Percentiles rank a stretch among this genome's conserved stretches.
Evolutionary conservation across 2,113 vertebrate species (phyloP).

Genomic region (Piliocolobus tephrosceles): DNA sequence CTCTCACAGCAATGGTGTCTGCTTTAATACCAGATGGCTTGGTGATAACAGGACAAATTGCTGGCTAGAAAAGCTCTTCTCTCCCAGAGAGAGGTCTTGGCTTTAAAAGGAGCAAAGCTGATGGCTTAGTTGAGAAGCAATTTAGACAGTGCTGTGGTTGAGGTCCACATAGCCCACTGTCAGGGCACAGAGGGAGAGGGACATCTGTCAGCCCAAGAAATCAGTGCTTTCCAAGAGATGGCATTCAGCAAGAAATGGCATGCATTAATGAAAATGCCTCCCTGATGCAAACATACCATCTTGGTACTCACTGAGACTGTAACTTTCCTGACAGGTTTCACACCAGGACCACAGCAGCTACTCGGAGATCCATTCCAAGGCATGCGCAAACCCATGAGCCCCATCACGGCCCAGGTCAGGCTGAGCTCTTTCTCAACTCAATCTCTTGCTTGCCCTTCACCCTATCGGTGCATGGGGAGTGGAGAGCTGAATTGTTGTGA

Average conservation of each 20-base stretch:
- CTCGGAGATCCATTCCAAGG: constrained; percentile 92
- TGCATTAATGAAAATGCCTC: not conserved
- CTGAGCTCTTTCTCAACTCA: constrained; percentile 2
- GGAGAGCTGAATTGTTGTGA: not conserved
- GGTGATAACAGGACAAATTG: not conserved
- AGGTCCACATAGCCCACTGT: not conserved
- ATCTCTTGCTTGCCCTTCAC: not conserved
- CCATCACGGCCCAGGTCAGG: constrained; percentile 87
- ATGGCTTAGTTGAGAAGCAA: not conserved
- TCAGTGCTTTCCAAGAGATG: not conserved
- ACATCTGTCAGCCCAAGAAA: not conserved
- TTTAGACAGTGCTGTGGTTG: not conserved
- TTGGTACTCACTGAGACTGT: not conserved
- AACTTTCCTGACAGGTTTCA: constrained; percentile 85
- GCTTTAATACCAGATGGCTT: not conserved
- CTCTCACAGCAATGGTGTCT: not conserved
- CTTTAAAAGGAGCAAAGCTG: not conserved
- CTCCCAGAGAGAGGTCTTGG: not conserved
- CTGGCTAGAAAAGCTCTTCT: not conserved
- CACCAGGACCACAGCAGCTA: constrained; percentile 88
- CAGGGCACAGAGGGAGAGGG: not conserved
- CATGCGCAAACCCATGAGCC: constrained; percentile 91
- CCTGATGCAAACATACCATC: not conserved
- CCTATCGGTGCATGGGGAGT: not conserved
- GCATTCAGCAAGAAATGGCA: not conserved